These are phyloP conservation scores for Nothobranchius kuhntae DNA, from an alignment of 2,113 vertebrate species.

Conservation along the genomic window DNA sequence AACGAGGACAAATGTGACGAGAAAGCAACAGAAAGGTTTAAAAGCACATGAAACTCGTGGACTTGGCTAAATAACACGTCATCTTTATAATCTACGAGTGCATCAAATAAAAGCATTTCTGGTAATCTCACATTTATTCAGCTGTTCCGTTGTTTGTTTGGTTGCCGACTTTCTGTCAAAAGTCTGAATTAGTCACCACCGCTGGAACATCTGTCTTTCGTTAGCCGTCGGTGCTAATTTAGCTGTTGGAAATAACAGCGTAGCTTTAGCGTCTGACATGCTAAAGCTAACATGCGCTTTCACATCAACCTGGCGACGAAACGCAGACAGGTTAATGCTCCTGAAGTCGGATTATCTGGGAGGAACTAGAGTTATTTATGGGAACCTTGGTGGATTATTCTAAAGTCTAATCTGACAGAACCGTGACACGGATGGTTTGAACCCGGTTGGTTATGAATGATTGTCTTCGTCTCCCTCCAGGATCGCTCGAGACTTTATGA, in stretches of 20 bases:
- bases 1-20: background rate
- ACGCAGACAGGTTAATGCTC: no score
- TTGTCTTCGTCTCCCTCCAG: no score
- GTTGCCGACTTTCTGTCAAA: no score
- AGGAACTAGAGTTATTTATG: no score
- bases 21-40: background rate
- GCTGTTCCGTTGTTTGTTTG: background rate
- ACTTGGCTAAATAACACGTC: conserved; percentile 10
- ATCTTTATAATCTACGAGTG: conserved; percentile 16
- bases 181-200: no score
- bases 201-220: background rate
- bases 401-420: no score
- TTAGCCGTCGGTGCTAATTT: no score
- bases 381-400: no score
- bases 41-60: conserved; percentile 17
- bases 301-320: background rate
- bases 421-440: background rate
- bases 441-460: background rate
- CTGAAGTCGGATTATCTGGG: no score
- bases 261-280: background rate
- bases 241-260: no score
- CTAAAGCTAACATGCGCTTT: background rate
- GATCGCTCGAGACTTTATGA: no score
- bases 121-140: background rate
- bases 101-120: conserved; percentile 21